These are phyloP conservation scores for Campoplex nolae DNA, from an alignment of 2,888 invertebrate species.

Conservation along the genomic window DNA sequence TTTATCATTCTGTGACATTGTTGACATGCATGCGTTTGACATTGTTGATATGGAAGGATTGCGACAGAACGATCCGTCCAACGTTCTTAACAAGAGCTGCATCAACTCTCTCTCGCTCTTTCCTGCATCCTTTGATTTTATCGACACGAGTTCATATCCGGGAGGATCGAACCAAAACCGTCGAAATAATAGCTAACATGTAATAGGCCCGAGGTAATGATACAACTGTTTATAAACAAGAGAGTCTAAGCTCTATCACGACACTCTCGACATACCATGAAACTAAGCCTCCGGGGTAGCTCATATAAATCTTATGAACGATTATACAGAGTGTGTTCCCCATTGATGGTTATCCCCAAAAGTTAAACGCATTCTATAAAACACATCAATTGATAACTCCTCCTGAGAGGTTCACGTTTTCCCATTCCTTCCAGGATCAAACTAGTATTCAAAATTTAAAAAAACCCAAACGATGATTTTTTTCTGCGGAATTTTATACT, in stretches of 20 bases:
- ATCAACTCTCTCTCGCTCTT: constrained; percentile 7
- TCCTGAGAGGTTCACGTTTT: neutral
- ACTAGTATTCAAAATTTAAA: too few species aligned
- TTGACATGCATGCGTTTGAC: neutral
- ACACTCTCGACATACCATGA: neutral
- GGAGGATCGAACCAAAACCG: constrained; percentile 3
- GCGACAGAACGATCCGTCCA: neutral
- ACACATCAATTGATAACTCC: too few species aligned
- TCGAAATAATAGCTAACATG: constrained; percentile 19
- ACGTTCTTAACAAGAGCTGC: neutral
- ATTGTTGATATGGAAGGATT: neutral
- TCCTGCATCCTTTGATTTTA: neutral
- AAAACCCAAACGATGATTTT: too few species aligned
- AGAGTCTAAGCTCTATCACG: neutral
- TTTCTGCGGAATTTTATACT: too few species aligned
- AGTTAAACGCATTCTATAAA: neutral
- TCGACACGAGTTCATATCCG: constrained; percentile 71
- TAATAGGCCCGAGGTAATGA: neutral
- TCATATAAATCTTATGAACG: neutral
- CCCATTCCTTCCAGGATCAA: too few species aligned
- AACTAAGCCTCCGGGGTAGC: neutral
- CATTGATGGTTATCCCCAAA: neutral
- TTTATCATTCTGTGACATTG: too few species aligned
- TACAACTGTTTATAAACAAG: neutral
- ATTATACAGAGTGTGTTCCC: neutral